Evolutionary conservation across 2,113 vertebrate genomes (phyloP).

Genomic region (Chaetodon trifascialis): DNA sequence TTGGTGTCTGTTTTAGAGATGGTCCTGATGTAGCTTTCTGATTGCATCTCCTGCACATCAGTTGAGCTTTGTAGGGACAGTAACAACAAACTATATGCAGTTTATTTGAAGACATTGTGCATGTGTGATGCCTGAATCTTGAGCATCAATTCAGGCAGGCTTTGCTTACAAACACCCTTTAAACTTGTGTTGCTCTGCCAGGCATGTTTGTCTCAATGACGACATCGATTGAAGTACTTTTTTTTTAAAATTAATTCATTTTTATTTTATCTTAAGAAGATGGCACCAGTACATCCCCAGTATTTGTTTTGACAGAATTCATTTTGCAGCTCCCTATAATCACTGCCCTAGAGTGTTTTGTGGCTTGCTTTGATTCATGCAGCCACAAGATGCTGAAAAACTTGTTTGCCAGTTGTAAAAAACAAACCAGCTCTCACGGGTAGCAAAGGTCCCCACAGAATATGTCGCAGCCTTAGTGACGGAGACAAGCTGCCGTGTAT

Average conservation of each 20-base stretch:
- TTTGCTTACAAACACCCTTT: not conserved
- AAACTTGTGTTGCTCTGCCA: not conserved
- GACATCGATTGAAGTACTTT: not conserved
- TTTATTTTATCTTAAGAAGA: not conserved
- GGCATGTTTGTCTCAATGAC: constrained; percentile 1
- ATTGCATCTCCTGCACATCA: not conserved
- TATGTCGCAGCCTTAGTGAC: constrained; percentile 62
- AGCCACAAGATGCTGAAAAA: constrained; percentile 16
- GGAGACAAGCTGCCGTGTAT: constrained; percentile 56
- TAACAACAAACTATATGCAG: not conserved
- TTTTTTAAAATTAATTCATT: not conserved
- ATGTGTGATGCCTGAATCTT: not conserved
- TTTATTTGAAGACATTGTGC: not conserved
- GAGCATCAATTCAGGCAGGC: not conserved
- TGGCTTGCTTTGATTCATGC: constrained; percentile 40
- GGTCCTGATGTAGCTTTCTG: not conserved
- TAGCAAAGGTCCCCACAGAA: constrained; percentile 54
- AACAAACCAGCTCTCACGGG: constrained; percentile 49
- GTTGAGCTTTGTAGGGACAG: not conserved
- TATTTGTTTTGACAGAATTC: constrained; percentile 30
- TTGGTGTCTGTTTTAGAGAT: not conserved
- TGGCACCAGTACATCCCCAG: not conserved
- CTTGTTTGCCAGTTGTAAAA: constrained; percentile 53
- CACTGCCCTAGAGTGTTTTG: constrained; percentile 13
- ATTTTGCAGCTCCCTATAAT: constrained; percentile 16